Conservation (phyloP, 2,888 invertebrate species). For the Rhodophaea formosa region DNA sequence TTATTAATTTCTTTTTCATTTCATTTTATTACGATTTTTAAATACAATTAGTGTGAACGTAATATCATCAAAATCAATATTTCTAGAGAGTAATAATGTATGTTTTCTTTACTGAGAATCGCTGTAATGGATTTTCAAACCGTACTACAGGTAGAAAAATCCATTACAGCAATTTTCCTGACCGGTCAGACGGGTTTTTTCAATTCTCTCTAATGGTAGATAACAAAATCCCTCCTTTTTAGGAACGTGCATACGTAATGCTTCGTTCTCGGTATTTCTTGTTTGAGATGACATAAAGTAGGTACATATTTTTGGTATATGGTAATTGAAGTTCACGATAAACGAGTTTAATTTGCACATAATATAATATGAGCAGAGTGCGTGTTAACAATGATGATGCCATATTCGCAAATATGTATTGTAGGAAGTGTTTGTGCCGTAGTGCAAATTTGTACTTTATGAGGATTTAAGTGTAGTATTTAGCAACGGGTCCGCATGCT, state of each 20-base stretch:
- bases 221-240: background rate
- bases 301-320: slow-evolving; percentile 12
- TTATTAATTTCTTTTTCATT: too few relatives aligned
- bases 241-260: background rate
- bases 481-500: background rate
- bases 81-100: too few relatives aligned
- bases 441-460: slow-evolving; percentile 20
- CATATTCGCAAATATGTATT: slow-evolving; percentile 17
- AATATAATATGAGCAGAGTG: slow-evolving; percentile 12
- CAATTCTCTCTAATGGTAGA: background rate
- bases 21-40: too few relatives aligned
- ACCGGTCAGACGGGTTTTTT: background rate
- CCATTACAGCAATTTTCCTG: too few relatives aligned
- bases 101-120: too few relatives aligned
- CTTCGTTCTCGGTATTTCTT: background rate
- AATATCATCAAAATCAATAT: too few relatives aligned
- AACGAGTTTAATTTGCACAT: slow-evolving; percentile 22
- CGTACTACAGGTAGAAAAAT: too few relatives aligned
- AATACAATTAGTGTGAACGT: too few relatives aligned
- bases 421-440: slow-evolving; percentile 17
- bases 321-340: slow-evolving; percentile 20
- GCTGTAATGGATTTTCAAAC: too few relatives aligned
- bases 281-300: slow-evolving; percentile 8
- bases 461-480: slow-evolving; percentile 3
- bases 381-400: slow-evolving; percentile 18